phyloP scores from a whole-genome alignment of 2,113 vertebrate genomes.

The Pithys albifrons region DNA sequence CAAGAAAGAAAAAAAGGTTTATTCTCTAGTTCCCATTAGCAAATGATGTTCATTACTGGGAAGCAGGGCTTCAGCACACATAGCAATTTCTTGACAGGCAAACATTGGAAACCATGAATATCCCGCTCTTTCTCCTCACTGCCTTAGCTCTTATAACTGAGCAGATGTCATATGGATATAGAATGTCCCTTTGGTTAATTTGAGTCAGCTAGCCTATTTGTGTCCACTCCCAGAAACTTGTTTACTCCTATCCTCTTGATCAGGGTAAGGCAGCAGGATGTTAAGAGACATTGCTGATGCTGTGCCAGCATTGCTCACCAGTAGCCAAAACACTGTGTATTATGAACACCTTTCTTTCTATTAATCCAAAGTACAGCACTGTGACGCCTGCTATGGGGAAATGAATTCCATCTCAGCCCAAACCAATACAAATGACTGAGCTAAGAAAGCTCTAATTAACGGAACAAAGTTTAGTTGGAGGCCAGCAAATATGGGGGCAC shows the following conservation, averaged over 20 bases:
- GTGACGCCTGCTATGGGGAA: not conserved
- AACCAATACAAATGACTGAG: not conserved
- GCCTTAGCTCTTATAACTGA: not conserved
- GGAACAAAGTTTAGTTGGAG: not conserved
- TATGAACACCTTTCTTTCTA: not conserved
- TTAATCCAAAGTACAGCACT: not conserved
- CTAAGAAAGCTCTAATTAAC: not conserved
- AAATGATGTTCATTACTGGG: not conserved
- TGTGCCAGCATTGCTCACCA: not conserved
- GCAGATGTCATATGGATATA: not conserved
- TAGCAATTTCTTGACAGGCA: not conserved
- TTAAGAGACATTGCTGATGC: not conserved
- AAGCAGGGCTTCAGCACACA: not conserved
- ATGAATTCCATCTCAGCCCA: not conserved
- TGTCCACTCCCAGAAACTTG: not conserved
- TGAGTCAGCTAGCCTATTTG: not conserved
- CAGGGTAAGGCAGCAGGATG: not conserved
- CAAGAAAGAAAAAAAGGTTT: not conserved
- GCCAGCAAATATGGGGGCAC: not conserved
- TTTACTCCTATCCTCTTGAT: not conserved
- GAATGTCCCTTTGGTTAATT: not conserved
- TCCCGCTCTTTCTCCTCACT: not conserved
- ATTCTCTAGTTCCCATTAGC: not conserved
- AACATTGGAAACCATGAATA: not conserved
- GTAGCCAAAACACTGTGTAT: not conserved